Evolutionary conservation across 2,113 vertebrate genomes (phyloP), one percentile per base, ranked within the genome.

Genomic region (Crotalus horridus): DNA sequence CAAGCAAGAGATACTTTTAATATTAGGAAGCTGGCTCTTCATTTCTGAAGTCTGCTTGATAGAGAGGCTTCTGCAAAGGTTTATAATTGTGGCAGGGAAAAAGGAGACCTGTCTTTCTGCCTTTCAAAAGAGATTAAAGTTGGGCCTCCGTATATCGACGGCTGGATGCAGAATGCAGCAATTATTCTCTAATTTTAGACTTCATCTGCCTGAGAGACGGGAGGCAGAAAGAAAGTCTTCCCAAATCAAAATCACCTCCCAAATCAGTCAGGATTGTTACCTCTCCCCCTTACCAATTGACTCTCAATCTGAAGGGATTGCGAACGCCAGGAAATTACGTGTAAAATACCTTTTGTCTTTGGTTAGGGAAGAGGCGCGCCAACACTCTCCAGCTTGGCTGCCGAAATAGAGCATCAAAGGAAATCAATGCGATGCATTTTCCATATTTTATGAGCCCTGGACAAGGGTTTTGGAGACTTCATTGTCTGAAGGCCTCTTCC

Each of bases 361-460:
- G 92, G 69, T 46, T 89, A n/a, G 59, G 69, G 33, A 43, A 43
- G 33, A 43, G 33, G 3, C 7, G 3, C 9, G 0, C 17, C 17
- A 21, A 43, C 17, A 21, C 1, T 51, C 33, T 3, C 33, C 33
- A 2, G 7, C 74, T 1, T 0, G 33, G 33, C 74, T 43, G 74
- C 43, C 33, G 74, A 81, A 81, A 85, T 48, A 39, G 54, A 89
- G 48, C 64, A 89, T 81, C 87, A 29, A 58, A 88, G 53, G 64
- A 92, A 92, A 92, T 92, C 87, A 92, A 89, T 89, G 64, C n/a
- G 87, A 89, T 33, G 24, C 55, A 51, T 89, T 53, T 23, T 53
- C 64, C 43, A 29, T 88, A 53, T 89, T 92, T 87, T 85, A 89
- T 58, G 87, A 81, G 91, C 53, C 26, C 39, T 21, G 21, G 10